Percentiles rank a stretch among this genome's conserved stretches.
Conservation (phyloP, 2,888 invertebrate genomes). For the Tiliacea citrago region DNA sequence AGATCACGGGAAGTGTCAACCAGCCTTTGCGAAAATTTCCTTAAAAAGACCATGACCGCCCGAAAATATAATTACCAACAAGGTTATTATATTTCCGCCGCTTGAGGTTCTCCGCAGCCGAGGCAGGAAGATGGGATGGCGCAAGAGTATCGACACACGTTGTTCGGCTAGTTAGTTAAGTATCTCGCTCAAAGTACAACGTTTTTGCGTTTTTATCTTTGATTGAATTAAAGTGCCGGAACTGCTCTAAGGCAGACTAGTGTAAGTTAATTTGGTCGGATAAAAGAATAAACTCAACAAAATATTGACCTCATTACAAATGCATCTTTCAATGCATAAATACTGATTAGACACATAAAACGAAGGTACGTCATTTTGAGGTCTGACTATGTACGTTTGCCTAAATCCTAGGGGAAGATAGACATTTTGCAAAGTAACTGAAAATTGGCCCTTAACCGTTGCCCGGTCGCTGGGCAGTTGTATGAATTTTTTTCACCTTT, state of each 20-base stretch:
- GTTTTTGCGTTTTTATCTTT: neutral
- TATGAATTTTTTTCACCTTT: constrained; percentile 25
- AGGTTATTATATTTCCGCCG: no score
- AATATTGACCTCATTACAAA: no score
- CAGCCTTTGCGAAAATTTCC: no score
- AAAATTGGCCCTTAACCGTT: neutral
- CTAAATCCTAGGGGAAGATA: neutral
- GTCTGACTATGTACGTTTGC: neutral
- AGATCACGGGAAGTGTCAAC: no score
- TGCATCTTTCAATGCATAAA: neutral
- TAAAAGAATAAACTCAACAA: no score
- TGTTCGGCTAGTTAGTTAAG: neutral
- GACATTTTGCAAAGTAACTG: neutral
- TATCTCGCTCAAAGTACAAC: neutral
- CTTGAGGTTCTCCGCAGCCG: no score
- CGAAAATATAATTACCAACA: no score
- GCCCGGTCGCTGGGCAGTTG: constrained; percentile 1
- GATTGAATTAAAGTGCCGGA: no score
- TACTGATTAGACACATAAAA: neutral
- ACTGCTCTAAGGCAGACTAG: accelerated
- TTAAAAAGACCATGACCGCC: no score
- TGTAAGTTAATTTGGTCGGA: neutral
- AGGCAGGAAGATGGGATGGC: no score
- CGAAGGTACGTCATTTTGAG: no score
- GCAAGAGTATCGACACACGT: no score